Evolutionary conservation across 2,888 invertebrate species (phyloP), one percentile per base, ranked within the genome.

Genomic region (Sussaba pulchella): DNA sequence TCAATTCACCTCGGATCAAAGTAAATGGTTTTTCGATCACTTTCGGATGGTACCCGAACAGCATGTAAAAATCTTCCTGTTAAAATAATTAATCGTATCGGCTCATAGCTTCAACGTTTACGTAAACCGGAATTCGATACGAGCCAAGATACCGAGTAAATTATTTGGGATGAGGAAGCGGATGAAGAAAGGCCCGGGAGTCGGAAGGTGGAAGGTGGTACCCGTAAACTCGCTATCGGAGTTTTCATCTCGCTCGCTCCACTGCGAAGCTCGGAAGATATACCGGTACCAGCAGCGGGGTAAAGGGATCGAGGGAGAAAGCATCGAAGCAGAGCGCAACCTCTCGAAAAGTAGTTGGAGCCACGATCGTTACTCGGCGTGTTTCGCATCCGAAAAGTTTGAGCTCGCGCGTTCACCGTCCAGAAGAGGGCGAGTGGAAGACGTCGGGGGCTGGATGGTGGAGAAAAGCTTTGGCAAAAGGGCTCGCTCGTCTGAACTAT

Each of bases 171-270:
- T 19, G 67, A 77, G 71, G 78, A 59, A 21, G 19, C 26, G 19
- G 57, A 41, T 59, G 72, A 71, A 81, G 66, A 66, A 72, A 69
- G 57, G 74, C 57, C 52, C 21, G 39, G 64, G 45, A 77, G 45
- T 2, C 66, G 64, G 72, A 72, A 59, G 59, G 74, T 6, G 31
- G 31, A 6, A 31, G 31, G 31, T 2, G 57, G 67, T 77, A 77
- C 84, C 76, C 81, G 78, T 57, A 70, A 76, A 70, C 63, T 76
- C 24, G 45, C 41, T 54, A 70, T 70, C 63, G 39, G 70, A n/a
- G 14, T 63, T 17, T 39, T 14, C 39, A 63, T 50, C 69, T 63
- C 24, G n/a, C 52, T 41, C 39, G 41, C 12, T 50, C 61, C 10
- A 24, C 24, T n/a, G 64, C 24, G 14, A 17, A 41, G n/a, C 39